Base-by-base conservation (phyloP, 2,888 invertebrate species). In the Ichneumon xanthorius region DNA sequence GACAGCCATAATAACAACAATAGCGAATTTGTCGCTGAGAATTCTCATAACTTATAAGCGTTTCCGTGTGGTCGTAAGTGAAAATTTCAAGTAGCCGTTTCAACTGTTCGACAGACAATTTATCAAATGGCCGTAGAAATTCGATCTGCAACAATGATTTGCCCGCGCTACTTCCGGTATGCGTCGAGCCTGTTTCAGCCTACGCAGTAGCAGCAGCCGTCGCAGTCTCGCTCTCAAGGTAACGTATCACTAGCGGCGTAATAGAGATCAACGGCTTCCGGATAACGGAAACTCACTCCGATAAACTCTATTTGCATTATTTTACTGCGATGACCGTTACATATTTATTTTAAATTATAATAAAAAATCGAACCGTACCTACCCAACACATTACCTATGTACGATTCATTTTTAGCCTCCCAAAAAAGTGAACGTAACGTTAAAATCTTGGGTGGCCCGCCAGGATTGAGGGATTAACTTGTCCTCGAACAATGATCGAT, bases 41-140 rank as follows among this genome's bases (percentile, higher is more conserved):
- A 63, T 45, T 65, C 30, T 33, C 33, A 33, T 33, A 7, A 33
- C 22, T 48, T 9, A 33, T 22, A 3, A 71, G 37, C 14, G 55
- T 80, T 80, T 55, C 16, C 68, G 30, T 37, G 26, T 45, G 40
- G 67, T 81, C 63, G 48, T 75, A 33, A n/a, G 48, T 76, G 53
- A 65, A 30, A 63, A 63, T 63, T 45, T 72, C 33, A 26, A 37
- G 19, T 48, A 37, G 33, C 22, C 80, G 26, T 55, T 55, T 16
- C 19, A 11, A 9, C 7, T 0, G 61, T 30, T 26, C 30, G 61
- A 7, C 5, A 63, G 33, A 33, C 33, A 63, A 33, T 61, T 61
- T 61, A 61, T 61, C 22, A 53, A 73, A 55, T n/a, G 19, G 11
- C 0, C 16, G n/a, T 33, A 63, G 63, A 63, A 63, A 53, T 53